Evolutionary conservation across 2,113 vertebrate species (phyloP).

Genomic region (Scalopus aquaticus): DNA sequence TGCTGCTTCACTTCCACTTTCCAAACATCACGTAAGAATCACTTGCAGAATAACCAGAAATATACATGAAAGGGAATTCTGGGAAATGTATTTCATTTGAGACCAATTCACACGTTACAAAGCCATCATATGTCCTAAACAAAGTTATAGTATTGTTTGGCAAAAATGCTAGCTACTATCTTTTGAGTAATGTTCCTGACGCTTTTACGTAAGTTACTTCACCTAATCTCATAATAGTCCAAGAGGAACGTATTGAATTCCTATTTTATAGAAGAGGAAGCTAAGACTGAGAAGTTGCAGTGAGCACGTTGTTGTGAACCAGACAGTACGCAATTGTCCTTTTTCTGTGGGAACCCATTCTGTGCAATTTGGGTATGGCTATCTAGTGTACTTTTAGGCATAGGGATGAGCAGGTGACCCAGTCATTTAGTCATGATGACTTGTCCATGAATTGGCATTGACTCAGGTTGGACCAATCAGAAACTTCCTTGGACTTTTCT

Average conservation of each 20-base stretch:
- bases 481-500: slow-evolving; percentile 23
- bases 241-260: slow-evolving; percentile 32
- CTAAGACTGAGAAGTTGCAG: not conserved
- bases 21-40: not conserved
- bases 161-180: slow-evolving; percentile 6
- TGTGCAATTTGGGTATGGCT: not conserved
- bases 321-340: not conserved
- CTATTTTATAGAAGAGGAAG: slow-evolving; percentile 15
- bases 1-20: not conserved
- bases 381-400: not conserved
- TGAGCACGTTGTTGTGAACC: not conserved
- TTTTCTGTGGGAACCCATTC: not conserved
- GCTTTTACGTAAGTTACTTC: not conserved
- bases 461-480: not conserved
- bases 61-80: not conserved
- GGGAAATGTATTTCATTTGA: not conserved
- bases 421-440: not conserved
- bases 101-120: not conserved
- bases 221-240: not conserved
- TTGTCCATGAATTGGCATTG: not conserved
- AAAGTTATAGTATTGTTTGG: slow-evolving; percentile 11
- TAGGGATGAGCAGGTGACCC: not conserved
- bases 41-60: not conserved
- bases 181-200: not conserved
- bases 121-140: not conserved